Evolutionary conservation across 1,140 invertebrate species (phyloP), one percentile per base, ranked within the genome.

Genomic region (Drosophila sucinea): DNA sequence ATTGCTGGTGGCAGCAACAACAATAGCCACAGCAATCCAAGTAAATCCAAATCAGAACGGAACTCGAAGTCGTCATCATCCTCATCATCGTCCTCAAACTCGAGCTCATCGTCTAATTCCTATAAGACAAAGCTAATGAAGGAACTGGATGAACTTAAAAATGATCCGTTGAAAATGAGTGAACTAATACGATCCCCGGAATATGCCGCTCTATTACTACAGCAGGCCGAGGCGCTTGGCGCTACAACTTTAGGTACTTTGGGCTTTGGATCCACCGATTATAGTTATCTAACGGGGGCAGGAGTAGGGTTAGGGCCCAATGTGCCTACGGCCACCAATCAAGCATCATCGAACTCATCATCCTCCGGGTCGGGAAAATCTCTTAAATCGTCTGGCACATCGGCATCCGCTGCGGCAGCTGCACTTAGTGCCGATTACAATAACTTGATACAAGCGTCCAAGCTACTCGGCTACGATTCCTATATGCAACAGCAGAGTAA

Each of bases 81-180:
- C 8, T 90, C 84, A 2, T 86, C 86, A n/a, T 77, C 81, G 17
- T 86, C 81, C 6, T 79, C 79, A 0, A 91, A 90, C 25, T 91
- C 87, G 2, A 90, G 79, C 30, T 83, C 81, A 17, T 76, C 82
- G 0, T 90, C 91, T 4, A 92, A 91, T 64, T 91, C 90, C 10
- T 92, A 92, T 29, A 92, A 92, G 60, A 92, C 91, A 0, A 92
- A 92, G 60, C 74, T 92, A 1, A 92, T 92, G 91, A 92, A 92
- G 35, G 91, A 92, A 71, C 76, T 92, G 58, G 91, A 92, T 51
- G 91, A 92, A 51, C 66, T 92, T 0, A 92, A 92, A 61, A 91
- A 91, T 55, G 91, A 92, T 79, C 90, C 91, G 0, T 55, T 91
- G 1, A 92, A 92, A 69, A 92, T 92, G 77, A 90, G 81, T 51